Base-by-base conservation (phyloP, 2,888 invertebrate genomes). In the Parasteatoda lunata region DNA sequence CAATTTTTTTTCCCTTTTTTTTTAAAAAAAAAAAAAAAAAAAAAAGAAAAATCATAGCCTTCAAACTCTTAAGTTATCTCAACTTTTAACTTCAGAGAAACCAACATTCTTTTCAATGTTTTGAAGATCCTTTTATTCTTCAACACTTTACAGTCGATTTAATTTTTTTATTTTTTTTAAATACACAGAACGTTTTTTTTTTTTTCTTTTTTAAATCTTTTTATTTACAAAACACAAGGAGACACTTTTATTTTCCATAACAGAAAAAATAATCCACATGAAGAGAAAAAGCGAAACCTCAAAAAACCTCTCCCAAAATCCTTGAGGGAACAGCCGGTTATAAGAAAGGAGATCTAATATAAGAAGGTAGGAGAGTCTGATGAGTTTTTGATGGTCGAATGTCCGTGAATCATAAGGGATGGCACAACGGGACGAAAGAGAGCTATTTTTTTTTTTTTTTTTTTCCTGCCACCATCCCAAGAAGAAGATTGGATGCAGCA, bases 331-430 rank as follows among this genome's bases (percentile, higher is more conserved):
- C 59, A 59, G 59, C 9, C 59, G 59, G n/a, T 59, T 59, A 9
- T 59, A n/a, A 59, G 3, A 13, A n/a, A 59, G 51, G 79, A 47
- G 75, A 75, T 68, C 81, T 75, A 81, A 81, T 81, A 81, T 81
- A 73, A 59, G 66, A 48, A 54, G 47, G 45, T 54, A 54, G 73
- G 75, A 45, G 69, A 30, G 75, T 73, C 77, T 86, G 87, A 87
- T 87, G 87, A 49, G 87, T 69, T 68, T 87, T 87, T 87, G 87
- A 87, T 87, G 77, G 77, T 69, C 66, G 75, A 82, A 68, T 82
- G 87, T 81, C 85, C 79, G 80, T 80, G 85, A 73, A 80, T 85
- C 87, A 77, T 82, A 78, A 87, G 77, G 64, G 82, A 87, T 82
- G 87, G 72, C 49, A 72, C 65, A 48, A 75, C 75, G 73, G 79